Percentiles rank a stretch among this genome's conserved stretches.
Evolutionary conservation across 92 coral and sea anemone genomes (phyloP).

Genomic region (Porites rus): DNA sequence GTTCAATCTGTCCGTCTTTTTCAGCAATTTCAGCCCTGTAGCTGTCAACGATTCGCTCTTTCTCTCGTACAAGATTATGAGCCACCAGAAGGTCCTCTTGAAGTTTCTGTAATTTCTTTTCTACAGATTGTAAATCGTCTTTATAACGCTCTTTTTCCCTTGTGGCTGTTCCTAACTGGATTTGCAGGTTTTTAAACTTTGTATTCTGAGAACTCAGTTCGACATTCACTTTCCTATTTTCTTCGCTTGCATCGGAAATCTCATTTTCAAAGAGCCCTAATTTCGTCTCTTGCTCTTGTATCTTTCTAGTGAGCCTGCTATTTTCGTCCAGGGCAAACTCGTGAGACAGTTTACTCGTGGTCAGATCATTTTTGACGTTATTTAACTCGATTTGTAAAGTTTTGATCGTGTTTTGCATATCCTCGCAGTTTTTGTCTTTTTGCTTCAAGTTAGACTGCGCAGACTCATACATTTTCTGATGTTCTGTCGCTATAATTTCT

Average conservation of each 20-base stretch:
- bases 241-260: slow-evolving; percentile 76
- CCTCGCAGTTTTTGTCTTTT: slow-evolving; percentile 62
- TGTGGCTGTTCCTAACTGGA: slow-evolving; percentile 73
- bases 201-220: slow-evolving; percentile 71
- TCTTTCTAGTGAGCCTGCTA: slow-evolving; percentile 73
- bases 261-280: slow-evolving; percentile 81
- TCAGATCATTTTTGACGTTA: slow-evolving; percentile 76
- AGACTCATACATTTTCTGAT: slow-evolving; percentile 66
- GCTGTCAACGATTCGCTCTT: slow-evolving; percentile 82
- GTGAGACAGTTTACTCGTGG: slow-evolving; percentile 73
- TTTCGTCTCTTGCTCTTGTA: slow-evolving; percentile 67
- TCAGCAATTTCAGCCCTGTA: slow-evolving; percentile 78
- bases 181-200: slow-evolving; percentile 80
- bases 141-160: slow-evolving; percentile 91
- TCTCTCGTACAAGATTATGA: slow-evolving; percentile 86
- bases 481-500: slow-evolving; percentile 68
- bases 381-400: slow-evolving; percentile 77
- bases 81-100: slow-evolving; percentile 81
- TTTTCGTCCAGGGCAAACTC: slow-evolving; percentile 85
- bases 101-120: slow-evolving; percentile 74
- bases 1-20: slow-evolving; percentile 72
- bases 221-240: slow-evolving; percentile 68
- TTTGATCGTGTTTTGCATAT: slow-evolving; percentile 68
- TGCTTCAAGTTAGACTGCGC: slow-evolving; percentile 56
- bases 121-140: slow-evolving; percentile 75